Evolutionary conservation across 1,140 invertebrate genomes (phyloP).

Genomic region (Papilio glaucus): DNA sequence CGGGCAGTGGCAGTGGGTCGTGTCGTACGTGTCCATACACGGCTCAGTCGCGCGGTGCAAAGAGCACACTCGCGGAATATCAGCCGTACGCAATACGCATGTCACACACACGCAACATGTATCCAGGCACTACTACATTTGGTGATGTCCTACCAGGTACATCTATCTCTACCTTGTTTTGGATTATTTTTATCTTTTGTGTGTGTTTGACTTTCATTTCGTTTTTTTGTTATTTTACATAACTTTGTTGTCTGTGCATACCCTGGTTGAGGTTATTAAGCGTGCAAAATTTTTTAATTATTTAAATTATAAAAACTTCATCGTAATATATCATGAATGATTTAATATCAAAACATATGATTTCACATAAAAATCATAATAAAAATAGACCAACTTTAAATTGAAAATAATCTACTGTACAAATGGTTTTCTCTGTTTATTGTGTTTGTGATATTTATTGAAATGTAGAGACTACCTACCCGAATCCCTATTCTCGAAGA

Average conservation of each 20-base stretch:
- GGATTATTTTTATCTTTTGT: background rate
- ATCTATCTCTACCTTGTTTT: conserved; percentile 21
- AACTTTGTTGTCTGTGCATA: background rate
- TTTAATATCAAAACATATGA: background rate
- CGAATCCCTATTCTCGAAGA: background rate
- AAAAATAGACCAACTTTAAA: background rate
- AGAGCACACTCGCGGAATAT: conserved; percentile 45
- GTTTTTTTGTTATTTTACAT: background rate
- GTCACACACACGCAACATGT: conserved; percentile 59
- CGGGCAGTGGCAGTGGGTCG: conserved; percentile 49
- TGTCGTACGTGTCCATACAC: conserved; percentile 57
- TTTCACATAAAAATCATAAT: background rate
- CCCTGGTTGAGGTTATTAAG: background rate
- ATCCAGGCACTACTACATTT: conserved; percentile 71
- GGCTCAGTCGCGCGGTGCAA: conserved; percentile 52
- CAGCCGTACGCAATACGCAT: conserved; percentile 44
- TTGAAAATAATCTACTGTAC: background rate
- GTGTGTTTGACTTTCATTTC: background rate
- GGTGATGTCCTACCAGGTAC: conserved; percentile 69
- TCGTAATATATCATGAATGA: background rate
- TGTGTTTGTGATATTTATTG: background rate
- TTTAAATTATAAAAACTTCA: background rate
- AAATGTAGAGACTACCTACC: background rate
- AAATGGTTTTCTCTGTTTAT: background rate
- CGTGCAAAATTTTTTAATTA: background rate